These are phyloP conservation scores for Gryon sp. DNA, from an alignment of 1,140 invertebrate species.

Conservation along the genomic window DNA sequence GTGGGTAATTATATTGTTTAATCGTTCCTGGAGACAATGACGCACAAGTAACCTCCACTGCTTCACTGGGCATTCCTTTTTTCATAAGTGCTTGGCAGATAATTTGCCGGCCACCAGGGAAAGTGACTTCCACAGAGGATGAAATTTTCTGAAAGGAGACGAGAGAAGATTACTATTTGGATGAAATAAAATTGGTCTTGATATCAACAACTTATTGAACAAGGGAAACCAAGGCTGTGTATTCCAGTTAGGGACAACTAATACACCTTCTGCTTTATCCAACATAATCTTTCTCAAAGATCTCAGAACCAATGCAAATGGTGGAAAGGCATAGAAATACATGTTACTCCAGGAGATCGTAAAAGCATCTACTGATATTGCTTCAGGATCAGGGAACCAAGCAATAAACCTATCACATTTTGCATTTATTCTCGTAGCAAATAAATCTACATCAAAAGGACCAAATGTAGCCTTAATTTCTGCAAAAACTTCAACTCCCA, in stretches of 20 bases:
- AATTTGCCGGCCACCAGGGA: too few relatives aligned
- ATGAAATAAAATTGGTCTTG: slow-evolving; percentile 13
- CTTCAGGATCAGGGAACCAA: slow-evolving; percentile 4
- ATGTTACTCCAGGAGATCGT: slow-evolving; percentile 20
- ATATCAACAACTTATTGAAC: slow-evolving; percentile 10
- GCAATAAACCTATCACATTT: background rate
- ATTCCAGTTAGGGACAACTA: slow-evolving; percentile 57
- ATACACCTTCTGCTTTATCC: slow-evolving; percentile 51
- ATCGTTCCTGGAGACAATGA: background rate
- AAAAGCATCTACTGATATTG: background rate
- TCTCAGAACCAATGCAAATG: slow-evolving; percentile 38
- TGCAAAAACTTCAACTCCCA: slow-evolving; percentile 1
- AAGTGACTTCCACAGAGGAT: too few relatives aligned
- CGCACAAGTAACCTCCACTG: background rate
- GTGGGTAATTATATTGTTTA: background rate
- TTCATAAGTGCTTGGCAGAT: slow-evolving; percentile 22
- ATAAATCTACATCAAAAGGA: background rate
- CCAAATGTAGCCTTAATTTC: slow-evolving; percentile 14
- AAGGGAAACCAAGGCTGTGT: slow-evolving; percentile 41
- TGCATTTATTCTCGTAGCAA: slow-evolving; percentile 4
- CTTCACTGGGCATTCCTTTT: background rate
- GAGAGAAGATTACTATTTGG: slow-evolving; percentile 50
- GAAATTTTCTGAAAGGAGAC: slow-evolving; percentile 42
- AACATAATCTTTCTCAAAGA: slow-evolving; percentile 32
- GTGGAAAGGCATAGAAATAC: slow-evolving; percentile 53